Conservation (phyloP, 2,113 vertebrate genomes). For the Nycticebus coucang region DNA sequence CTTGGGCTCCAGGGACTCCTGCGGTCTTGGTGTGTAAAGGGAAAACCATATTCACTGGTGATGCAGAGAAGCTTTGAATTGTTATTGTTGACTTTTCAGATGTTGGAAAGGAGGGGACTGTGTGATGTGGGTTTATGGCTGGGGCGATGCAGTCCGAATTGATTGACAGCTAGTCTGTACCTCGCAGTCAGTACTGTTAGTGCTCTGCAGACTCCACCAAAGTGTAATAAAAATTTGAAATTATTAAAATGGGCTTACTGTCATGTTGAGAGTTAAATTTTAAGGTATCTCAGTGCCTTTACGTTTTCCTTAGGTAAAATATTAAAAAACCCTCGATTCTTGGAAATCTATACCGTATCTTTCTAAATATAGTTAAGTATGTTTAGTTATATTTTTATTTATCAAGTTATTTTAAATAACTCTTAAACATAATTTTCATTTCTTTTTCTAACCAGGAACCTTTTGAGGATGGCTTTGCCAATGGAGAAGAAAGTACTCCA, state of each 20-base stretch:
- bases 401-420: conserved; percentile 23
- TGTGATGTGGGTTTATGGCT: background rate
- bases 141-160: background rate
- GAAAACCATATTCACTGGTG: background rate
- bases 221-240: background rate
- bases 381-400: conserved; percentile 43
- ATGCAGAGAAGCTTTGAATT: background rate
- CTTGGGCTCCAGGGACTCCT: background rate
- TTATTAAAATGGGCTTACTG: conserved; percentile 40
- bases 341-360: background rate
- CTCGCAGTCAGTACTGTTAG: background rate
- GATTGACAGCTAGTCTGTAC: background rate
- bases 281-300: conserved; percentile 13
- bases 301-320: conserved; percentile 31
- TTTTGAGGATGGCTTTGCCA: conserved; percentile 97
- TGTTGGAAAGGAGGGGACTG: background rate
- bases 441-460: conserved; percentile 89
- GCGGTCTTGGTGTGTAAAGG: background rate
- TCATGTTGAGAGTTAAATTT: background rate
- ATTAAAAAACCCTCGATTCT: background rate
- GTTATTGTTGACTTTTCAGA: background rate
- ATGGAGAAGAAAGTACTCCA: conserved; percentile 95
- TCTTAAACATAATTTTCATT: conserved; percentile 47
- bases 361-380: background rate
- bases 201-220: background rate